Conservation (phyloP, 2,797 vertebrate genomes). For the Sorex maritimensis region DNA sequence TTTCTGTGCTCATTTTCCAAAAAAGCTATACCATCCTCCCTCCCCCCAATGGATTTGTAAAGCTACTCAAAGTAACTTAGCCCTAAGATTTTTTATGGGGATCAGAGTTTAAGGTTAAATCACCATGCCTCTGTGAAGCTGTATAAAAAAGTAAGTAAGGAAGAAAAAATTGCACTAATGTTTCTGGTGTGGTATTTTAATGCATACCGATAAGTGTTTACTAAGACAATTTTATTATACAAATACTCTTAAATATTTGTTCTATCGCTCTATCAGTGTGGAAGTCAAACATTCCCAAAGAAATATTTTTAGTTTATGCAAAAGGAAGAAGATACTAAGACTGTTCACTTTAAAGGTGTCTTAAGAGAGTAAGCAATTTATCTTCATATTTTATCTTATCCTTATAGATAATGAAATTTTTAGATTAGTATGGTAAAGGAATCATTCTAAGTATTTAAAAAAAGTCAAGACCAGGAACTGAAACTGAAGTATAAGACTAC, state of each 20-base stretch:
- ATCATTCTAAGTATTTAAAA: not conserved
- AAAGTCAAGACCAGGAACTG: not conserved
- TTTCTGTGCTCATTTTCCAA: not conserved
- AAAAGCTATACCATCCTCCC: not conserved
- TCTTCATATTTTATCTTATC: not conserved
- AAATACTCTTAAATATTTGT: not conserved
- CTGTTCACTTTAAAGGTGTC: too few relatives aligned
- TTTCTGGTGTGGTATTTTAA: not conserved
- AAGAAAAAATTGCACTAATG: not conserved
- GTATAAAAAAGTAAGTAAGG: not conserved
- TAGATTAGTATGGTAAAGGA: not conserved
- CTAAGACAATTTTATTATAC: not conserved
- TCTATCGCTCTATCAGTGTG: not conserved
- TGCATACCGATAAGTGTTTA: slow-evolving; percentile 22
- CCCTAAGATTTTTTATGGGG: not conserved
- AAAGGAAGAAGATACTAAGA: not conserved
- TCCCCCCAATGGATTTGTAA: not conserved
- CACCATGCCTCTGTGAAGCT: not conserved
- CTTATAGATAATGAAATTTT: too few relatives aligned
- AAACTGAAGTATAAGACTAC: not conserved
- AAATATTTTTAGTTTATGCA: slow-evolving; percentile 12
- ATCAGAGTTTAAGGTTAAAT: not conserved
- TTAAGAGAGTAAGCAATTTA: slow-evolving; percentile 23
- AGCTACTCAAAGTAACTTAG: not conserved
- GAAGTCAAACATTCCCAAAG: slow-evolving; percentile 26